Base-by-base conservation (phyloP, 2,888 invertebrate genomes). In the Sarcophaga caerulescens region DNA sequence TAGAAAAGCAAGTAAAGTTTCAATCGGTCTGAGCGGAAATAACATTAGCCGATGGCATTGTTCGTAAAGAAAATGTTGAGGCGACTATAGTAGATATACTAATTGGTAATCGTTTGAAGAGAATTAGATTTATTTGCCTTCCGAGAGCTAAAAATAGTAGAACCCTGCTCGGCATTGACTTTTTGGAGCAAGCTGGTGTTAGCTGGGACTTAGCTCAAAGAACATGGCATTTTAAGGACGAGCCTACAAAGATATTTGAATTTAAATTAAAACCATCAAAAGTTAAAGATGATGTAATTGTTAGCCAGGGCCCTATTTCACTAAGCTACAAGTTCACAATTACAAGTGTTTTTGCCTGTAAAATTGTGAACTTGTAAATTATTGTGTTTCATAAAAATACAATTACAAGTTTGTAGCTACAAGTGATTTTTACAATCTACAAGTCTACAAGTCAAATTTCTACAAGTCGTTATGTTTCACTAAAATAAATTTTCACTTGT, bases 61-160 rank as follows among this genome's bases (percentile, higher is more conserved):
- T 63, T 19, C 44, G 45, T 17, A 45, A 69, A 75, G 75, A 77
- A 47, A 66, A 45, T 0, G 77, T 66, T 2, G 59, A 47, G 17
- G 59, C 71, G 14, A 73, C 82, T 11, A 71, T 82, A n/a, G 71
- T 77, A 10, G 12, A 63, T 44, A 76, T 85, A 1, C 59, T 76
- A 59, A 52, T 85, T 60, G 79, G 77, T 57, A 78, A 69, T 14
- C 79, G 70, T 1, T n/a, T 65, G 12, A 85, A 88, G 44, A 60
- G 84, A 77, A 80, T 84, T 14, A 60, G 88, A 76, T 88, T 90
- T 57, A 52, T 82, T 23, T 82, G 65, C 14, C 59, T 82, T 21
- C 59, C 76, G 60, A 70, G 44, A 12, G 71, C 73, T 44, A 70
- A 19, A 35, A 60, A 69, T 21, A 84, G 77, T 35, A 65, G 76